These are phyloP conservation scores for Dissostichus mawsoni DNA, from an alignment of 2,113 vertebrate species.

Conservation along the genomic window DNA sequence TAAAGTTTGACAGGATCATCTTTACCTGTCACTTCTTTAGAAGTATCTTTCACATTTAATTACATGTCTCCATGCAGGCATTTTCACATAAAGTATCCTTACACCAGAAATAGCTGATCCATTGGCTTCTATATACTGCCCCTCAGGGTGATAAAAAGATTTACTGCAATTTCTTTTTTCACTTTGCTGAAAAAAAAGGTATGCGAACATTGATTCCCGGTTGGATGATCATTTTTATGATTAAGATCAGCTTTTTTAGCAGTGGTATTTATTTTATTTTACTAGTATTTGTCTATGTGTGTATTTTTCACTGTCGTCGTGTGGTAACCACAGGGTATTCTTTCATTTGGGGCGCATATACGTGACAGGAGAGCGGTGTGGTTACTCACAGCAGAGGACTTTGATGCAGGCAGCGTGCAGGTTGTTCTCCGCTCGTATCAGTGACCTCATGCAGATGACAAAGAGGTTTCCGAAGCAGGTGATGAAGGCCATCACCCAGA, in stretches of 20 bases:
- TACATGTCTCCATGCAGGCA: background rate
- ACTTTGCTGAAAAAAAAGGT: background rate
- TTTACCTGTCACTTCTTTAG: background rate
- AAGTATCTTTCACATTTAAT: background rate
- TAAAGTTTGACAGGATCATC: background rate
- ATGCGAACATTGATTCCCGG: background rate
- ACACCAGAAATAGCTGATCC: background rate
- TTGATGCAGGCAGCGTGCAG: conserved; percentile 88
- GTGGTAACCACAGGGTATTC: background rate
- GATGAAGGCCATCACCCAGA: conserved; percentile 90
- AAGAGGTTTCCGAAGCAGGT: conserved; percentile 90
- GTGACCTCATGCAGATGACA: conserved; percentile 89
- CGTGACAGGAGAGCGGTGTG: background rate
- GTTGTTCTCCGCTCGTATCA: conserved; percentile 88
- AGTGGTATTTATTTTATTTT: background rate
- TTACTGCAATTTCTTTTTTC: background rate
- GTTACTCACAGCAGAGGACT: conserved; percentile 87
- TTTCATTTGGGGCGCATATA: background rate
- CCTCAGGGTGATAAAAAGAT: background rate
- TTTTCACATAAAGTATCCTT: background rate
- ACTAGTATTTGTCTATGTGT: background rate
- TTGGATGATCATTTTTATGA: background rate
- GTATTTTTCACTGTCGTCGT: background rate
- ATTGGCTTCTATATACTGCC: background rate
- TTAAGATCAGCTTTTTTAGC: background rate